Conservation (phyloP, 1,140 invertebrate genomes). For the Ceratitis capitata region DNA sequence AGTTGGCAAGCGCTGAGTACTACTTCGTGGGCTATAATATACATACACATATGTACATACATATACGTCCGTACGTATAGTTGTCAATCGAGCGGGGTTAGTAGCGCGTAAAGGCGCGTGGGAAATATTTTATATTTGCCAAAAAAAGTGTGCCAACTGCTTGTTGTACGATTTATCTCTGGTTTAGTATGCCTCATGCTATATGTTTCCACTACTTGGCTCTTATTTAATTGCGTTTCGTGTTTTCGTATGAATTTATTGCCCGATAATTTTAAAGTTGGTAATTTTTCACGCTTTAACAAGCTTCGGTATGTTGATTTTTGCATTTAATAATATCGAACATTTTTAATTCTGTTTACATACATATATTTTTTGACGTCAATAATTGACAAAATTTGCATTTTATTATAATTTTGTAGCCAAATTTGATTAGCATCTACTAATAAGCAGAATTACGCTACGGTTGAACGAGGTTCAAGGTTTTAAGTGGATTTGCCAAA, state of each 20-base stretch:
- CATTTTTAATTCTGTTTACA: too few species aligned
- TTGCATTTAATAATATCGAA: background rate
- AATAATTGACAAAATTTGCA: background rate
- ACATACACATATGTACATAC: too few species aligned
- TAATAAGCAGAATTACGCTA: too few species aligned
- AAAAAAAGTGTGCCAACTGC: constrained; percentile 1
- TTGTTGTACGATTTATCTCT: too few species aligned
- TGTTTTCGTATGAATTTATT: background rate
- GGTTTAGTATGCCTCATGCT: background rate
- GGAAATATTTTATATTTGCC: constrained; percentile 23
- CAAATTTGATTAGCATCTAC: background rate
- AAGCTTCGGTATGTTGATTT: background rate
- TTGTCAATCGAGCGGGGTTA: background rate
- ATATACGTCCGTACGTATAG: too few species aligned
- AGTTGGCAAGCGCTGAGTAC: background rate
- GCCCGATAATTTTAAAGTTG: background rate
- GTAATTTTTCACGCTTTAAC: background rate
- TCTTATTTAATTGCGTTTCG: background rate
- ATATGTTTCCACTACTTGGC: background rate
- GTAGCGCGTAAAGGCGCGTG: background rate
- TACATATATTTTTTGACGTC: background rate
- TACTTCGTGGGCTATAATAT: background rate
- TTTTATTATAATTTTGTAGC: background rate
- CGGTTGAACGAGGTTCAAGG: background rate
- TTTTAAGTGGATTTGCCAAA: too few species aligned